Evolutionary conservation across 2,888 invertebrate genomes (phyloP).

Genomic region (Andricus quercusramuli): DNA sequence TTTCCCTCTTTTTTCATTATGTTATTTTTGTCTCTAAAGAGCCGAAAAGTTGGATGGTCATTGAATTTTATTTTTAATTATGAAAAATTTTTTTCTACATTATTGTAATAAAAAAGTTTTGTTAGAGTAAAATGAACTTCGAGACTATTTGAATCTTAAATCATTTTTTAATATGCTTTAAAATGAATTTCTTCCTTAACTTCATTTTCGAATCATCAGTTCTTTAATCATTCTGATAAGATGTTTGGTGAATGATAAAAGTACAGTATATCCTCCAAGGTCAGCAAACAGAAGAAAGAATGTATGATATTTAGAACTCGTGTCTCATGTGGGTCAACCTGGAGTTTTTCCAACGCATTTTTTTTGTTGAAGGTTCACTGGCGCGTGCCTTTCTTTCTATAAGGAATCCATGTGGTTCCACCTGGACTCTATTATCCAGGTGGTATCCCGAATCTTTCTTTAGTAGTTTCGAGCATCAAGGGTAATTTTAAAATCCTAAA

Average conservation of each 20-base stretch:
- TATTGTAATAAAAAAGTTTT: too few relatives aligned
- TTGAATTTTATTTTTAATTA: too few relatives aligned
- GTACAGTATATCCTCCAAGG: too few relatives aligned
- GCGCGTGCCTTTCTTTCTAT: neutral
- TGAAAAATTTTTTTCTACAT: too few relatives aligned
- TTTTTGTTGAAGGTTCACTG: neutral
- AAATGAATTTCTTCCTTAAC: neutral
- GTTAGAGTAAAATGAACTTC: too few relatives aligned
- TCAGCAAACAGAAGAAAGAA: too few relatives aligned
- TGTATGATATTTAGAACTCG: neutral
- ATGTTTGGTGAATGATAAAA: too few relatives aligned
- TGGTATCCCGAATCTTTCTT: neutral
- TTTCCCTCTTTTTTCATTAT: too few relatives aligned
- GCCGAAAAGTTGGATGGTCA: too few relatives aligned
- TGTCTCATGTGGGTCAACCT: neutral
- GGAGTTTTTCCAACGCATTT: neutral
- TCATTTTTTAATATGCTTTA: neutral
- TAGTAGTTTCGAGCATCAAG: constrained; percentile 2
- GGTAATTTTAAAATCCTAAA: neutral
- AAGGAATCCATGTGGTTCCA: constrained; percentile 2
- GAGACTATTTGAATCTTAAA: too few relatives aligned
- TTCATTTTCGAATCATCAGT: neutral
- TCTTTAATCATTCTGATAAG: too few relatives aligned
- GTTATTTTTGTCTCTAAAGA: too few relatives aligned
- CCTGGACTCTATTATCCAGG: constrained; percentile 11